phyloP scores from a whole-genome alignment of 2,113 vertebrate species.

The Psittacula cyanocephala region DNA sequence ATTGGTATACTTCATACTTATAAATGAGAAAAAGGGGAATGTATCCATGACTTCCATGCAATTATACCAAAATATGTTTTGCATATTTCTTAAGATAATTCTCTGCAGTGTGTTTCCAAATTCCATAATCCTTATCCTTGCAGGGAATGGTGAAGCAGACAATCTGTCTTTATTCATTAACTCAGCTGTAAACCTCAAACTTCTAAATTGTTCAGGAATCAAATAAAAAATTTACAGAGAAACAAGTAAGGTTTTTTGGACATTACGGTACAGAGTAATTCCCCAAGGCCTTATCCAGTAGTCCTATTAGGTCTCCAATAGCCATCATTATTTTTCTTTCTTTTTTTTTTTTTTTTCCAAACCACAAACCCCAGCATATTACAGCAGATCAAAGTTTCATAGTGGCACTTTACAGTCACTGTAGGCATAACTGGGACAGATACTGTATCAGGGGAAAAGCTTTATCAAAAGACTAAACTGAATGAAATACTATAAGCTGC shows the following conservation, averaged over 20 bases:
- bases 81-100: background rate
- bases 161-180: background rate
- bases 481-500: background rate
- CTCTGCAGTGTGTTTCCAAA: background rate
- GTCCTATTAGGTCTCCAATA: background rate
- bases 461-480: constrained; percentile 2
- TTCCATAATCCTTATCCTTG: background rate
- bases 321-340: background rate
- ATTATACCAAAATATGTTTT: background rate
- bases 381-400: background rate
- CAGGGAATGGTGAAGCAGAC: background rate
- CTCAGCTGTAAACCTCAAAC: background rate
- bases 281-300: background rate
- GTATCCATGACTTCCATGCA: background rate
- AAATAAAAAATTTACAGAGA: background rate
- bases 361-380: background rate
- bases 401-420: background rate
- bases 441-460: background rate
- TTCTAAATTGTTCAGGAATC: background rate
- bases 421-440: background rate
- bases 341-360: background rate
- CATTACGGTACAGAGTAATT: background rate
- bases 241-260: background rate
- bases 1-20: background rate
- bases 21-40: background rate